These are phyloP conservation scores for Hypotaenidia philippensis DNA, from an alignment of 2,797 vertebrate genomes.

Conservation along the genomic window DNA sequence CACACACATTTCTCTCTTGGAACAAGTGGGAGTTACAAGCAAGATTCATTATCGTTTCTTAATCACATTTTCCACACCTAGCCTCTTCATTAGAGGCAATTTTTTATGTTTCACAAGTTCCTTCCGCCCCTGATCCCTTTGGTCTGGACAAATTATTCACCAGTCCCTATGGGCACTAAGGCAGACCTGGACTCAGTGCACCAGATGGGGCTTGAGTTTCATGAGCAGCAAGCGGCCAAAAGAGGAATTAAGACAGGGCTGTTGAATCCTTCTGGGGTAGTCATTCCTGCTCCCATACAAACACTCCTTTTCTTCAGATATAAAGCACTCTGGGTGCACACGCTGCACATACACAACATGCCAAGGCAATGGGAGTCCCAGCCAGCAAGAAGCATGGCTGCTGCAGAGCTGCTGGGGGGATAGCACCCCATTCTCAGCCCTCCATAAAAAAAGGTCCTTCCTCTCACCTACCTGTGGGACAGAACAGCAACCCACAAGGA, in stretches of 20 bases:
- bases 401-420: neutral
- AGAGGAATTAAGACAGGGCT: neutral
- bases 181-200: neutral
- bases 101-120: neutral
- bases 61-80: neutral
- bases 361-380: neutral
- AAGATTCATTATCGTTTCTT: neutral
- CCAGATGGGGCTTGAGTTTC: neutral
- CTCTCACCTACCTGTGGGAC: neutral
- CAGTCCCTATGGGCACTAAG: rapidly evolving
- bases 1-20: neutral
- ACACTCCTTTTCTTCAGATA: neutral
- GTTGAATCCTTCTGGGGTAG: neutral
- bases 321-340: neutral
- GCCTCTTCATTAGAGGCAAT: neutral
- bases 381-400: neutral
- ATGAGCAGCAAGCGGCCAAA: neutral
- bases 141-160: neutral
- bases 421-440: neutral
- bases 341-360: neutral
- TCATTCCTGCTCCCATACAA: neutral
- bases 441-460: neutral
- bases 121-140: neutral
- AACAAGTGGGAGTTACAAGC: neutral
- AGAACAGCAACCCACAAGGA: neutral